A percentile compares a stretch with the other conserved stretches of the same genome.
phyloP scores from a whole-genome alignment of 2,888 invertebrate genomes.

The Mantis religiosa region DNA sequence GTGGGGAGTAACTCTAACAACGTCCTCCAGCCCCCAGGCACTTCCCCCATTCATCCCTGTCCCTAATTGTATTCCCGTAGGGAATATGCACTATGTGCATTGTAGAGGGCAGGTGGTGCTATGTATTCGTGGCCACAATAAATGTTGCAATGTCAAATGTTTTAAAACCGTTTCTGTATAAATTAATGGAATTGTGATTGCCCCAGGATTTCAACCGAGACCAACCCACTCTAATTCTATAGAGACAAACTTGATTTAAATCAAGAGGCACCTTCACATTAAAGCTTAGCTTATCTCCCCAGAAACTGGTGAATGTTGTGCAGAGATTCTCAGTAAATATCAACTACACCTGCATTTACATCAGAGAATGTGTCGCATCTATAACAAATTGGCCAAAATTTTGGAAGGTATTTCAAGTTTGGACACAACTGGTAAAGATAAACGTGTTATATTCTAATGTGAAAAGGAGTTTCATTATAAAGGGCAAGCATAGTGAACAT shows the following conservation, averaged over 20 bases:
- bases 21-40: not conserved
- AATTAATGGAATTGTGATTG: not conserved
- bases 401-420: too few species aligned
- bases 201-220: not conserved
- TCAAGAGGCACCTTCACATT: not conserved
- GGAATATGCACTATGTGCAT: not conserved
- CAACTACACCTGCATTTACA: too few species aligned
- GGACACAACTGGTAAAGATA: too few species aligned
- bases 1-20: not conserved
- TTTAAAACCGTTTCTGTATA: not conserved
- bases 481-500: too few species aligned
- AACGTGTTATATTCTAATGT: too few species aligned
- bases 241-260: not conserved
- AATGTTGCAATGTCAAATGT: not conserved
- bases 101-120: not conserved
- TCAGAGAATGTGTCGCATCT: too few species aligned
- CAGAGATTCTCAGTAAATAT: too few species aligned
- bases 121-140: not conserved
- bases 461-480: too few species aligned
- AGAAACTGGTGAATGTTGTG: not conserved
- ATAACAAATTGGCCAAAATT: too few species aligned
- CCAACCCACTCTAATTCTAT: not conserved
- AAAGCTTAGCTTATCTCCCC: not conserved
- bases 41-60: not conserved
- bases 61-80: conserved; percentile 11